phyloP scores from a whole-genome alignment of 2,888 invertebrate genomes.

The Mythimna lalbum region DNA sequence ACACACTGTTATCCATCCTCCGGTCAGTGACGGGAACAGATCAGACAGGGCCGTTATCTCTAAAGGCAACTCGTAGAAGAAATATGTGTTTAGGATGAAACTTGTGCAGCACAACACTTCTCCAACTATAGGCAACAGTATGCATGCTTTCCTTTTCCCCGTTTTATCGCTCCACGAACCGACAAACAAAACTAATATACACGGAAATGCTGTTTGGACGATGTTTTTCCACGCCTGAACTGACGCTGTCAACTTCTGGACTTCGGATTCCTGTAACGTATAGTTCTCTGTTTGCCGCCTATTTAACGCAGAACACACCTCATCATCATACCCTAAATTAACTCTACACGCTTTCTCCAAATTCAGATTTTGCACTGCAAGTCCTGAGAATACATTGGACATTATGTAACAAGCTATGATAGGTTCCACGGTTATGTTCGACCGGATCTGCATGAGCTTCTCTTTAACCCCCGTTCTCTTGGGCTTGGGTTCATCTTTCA shows the following conservation, averaged over 20 bases:
- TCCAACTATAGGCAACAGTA: constrained; percentile 90
- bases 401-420: constrained; percentile 93
- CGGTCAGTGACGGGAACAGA: constrained; percentile 90
- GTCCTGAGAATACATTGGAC: constrained; percentile 93
- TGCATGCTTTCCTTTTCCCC: constrained; percentile 90
- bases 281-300: constrained; percentile 93
- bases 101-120: constrained; percentile 89
- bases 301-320: constrained; percentile 94
- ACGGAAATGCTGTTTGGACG: constrained; percentile 90
- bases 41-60: constrained; percentile 90
- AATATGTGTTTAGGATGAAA: constrained; percentile 90
- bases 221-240: constrained; percentile 91
- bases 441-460: constrained; percentile 88
- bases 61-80: constrained; percentile 90
- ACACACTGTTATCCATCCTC: constrained; percentile 91
- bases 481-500: constrained; percentile 76
- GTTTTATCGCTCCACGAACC: constrained; percentile 92
- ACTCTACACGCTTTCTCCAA: constrained; percentile 96
- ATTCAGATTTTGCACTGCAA: constrained; percentile 96
- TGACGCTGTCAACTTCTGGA: constrained; percentile 91
- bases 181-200: constrained; percentile 89
- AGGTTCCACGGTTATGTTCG: constrained; percentile 93
- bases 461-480: constrained; percentile 79
- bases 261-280: constrained; percentile 92
- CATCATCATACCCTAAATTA: constrained; percentile 93